Base-by-base conservation (phyloP, 2,113 vertebrate species). In the Centropus unirufus region DNA sequence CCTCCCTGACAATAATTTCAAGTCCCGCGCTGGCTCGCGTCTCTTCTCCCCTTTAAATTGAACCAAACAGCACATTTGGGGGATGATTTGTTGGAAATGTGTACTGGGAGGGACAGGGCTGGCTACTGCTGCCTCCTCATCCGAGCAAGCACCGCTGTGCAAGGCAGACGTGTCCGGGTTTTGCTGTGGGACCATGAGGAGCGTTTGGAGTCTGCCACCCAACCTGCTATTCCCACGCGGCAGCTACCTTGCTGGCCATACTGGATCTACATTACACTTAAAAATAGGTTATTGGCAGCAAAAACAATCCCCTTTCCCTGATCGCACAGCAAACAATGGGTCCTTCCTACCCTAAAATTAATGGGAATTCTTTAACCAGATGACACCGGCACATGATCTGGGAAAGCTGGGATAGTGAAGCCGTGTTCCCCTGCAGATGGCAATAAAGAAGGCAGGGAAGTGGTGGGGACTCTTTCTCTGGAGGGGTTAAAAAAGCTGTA, bases 211-310 rank as follows among this genome's bases (percentile, higher is more conserved):
- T 27, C 34, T 66, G 49, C 61, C 74, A 8, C 12, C 57, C 13
- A 3, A 32, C 80, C 76, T 54, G 87, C 57, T 52, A 0, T 59
- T 90, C 90, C 76, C 79, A 81, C 23, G 1, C 75, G 14, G 82
- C 75, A 23, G 64, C 57, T 52, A 29, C 82, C 32, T 89, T 3
- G 8, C 83, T 63, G 90, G 42, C 90, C 90, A 26, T 44, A 3
- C 68, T 80, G 93, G 64, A 92, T 90, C 82, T 70, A 26, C 82
- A 55, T 94, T 36, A 86, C 39, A 32, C 83, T 67, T 96, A 95
- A 96, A 96, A 97, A 96, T 94, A 97, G 90, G 34, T 77, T 52
- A 69, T 90, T 96, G 94, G 94, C 95, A 92, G 49, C 93, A 80
- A 34, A 81, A 70, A 11, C 32, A 3, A 78, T 90, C 93, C 92